phyloP scores from a whole-genome alignment of 37 sponge, comb jelly and placozoan genomes.

The Hexactinellida sp. region DNA sequence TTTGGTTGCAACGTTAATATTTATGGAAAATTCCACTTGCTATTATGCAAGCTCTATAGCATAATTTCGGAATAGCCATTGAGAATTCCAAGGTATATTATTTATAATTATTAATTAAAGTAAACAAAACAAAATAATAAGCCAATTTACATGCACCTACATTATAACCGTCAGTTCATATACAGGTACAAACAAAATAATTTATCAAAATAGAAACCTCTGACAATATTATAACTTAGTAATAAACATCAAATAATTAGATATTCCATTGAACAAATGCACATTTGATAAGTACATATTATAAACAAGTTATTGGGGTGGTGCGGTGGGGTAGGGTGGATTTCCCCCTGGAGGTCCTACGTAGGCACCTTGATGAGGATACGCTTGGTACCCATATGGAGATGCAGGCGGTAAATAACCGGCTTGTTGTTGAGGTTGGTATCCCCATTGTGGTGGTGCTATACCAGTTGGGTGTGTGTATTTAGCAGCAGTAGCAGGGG shows the following conservation, averaged over 20 bases:
- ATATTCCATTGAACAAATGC: no score
- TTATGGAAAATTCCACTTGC: no score
- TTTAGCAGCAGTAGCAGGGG: not conserved
- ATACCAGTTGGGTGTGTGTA: not conserved
- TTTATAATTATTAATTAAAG: no score
- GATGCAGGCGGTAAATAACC: not conserved
- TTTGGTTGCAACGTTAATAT: no score
- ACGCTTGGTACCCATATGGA: not conserved
- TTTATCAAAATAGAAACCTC: not conserved
- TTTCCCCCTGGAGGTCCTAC: not conserved
- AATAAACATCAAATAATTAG: not conserved
- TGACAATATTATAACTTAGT: not conserved
- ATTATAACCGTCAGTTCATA: no score
- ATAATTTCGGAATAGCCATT: no score
- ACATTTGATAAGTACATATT: no score
- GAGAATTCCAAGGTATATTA: no score
- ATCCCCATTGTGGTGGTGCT: not conserved
- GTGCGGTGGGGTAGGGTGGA: constrained; percentile 8
- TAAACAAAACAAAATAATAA: no score
- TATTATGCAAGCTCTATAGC: no score
- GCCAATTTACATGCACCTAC: no score
- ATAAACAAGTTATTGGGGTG: not conserved
- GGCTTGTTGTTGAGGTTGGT: not conserved
- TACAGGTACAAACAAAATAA: not conserved
- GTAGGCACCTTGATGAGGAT: not conserved